Base-by-base conservation (phyloP, 2,113 vertebrate species). In the Phrynosoma blainvillii region DNA sequence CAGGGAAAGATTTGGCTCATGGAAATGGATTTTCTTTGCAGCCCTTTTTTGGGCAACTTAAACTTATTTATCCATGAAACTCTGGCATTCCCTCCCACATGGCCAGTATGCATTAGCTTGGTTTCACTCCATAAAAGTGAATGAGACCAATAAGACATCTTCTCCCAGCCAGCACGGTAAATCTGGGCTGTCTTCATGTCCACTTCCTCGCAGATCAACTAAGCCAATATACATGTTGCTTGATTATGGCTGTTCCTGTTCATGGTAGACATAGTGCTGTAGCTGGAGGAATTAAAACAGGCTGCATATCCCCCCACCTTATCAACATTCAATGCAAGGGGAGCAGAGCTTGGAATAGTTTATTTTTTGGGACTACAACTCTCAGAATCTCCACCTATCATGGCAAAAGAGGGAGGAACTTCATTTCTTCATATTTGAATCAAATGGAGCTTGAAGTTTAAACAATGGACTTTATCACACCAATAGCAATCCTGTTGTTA, bases 11-110 rank as follows among this genome's bases (percentile, higher is more conserved):
- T 56, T 0, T 52, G 25, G 54, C 10, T 89, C 42, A 54, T 27
- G 47, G 87, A 87, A 79, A 5, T 90, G 80, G 90, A 75, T 87
- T 90, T 82, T 73, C 79, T 84, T 89, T 91, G 14, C 75, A 71
- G 23, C 18, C 52, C 32, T 59, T 54, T 80, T 87, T 75, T 81
- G 25, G 86, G 18, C 70, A 74, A 27, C 79, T 16, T 73, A n/a
- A 74, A n/a, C 27, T 2, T 30, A 74, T 23, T 23, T 25, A n/a
- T 42, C 25, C 52, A 23, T 82, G 32, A 11, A 74, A 87, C 27
- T 0, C 9, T 18, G 54, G 70, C 7, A 21, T 21, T 74, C 70
- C 83, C n/a, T 84, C 54, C 52, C 83, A 59, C 4, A 59, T n/a
- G n/a, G 9, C 42, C 59, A 47, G 40, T 42, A 56, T 18, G 25